Evolutionary conservation across 2,797 vertebrate species (phyloP), one percentile per base, ranked within the genome.

Genomic region (Myotis planiceps): DNA sequence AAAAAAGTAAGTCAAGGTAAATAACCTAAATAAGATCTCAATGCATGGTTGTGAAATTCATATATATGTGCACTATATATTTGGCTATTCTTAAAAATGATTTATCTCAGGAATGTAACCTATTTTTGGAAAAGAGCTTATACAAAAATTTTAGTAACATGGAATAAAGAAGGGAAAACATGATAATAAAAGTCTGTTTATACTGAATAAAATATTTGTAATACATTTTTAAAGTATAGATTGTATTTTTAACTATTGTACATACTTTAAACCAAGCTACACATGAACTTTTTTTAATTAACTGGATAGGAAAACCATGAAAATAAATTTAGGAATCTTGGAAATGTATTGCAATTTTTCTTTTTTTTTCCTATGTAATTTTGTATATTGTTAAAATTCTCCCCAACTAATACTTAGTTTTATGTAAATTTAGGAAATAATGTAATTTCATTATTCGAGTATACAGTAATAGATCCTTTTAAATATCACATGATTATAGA

Each of bases 1-100:
- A n/a, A 92, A 93, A 32, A 89, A 49, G 6, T 39, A 80, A 74
- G 74, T 75, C 16, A 90, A 60, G 32, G 88, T 80, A 90, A 90
- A 94, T 81, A 96, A 72, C 1, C 68, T 96, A 88, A 98, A 72
- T 65, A 92, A 63, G n/a, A 0, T 49, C 95, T 97, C 68, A 72
- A 13, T 84, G 42, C 18, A 18, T 79, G 34, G 60, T 87, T 96
- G 23, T 37, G 34, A 94, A 97, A 91, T 74, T 65, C 13, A n/a
- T n/a, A 84, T 45, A 92, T 93, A 45, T 72, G 23, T 74, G 82
- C 34, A 37, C 53, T 58, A 58, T 68, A 55, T 45, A 7, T 39
- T 15, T 72, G 86, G 4, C 87, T 39, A 53, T 92, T 49, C 85
- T 66, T 90, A 78, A 32, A 55, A 66, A 86, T 90, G 15, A 94